A percentile compares a stretch with the other conserved stretches of the same genome.
phyloP scores from a whole-genome alignment of 1,140 invertebrate species.

The Drosophila ercepeae region DNA sequence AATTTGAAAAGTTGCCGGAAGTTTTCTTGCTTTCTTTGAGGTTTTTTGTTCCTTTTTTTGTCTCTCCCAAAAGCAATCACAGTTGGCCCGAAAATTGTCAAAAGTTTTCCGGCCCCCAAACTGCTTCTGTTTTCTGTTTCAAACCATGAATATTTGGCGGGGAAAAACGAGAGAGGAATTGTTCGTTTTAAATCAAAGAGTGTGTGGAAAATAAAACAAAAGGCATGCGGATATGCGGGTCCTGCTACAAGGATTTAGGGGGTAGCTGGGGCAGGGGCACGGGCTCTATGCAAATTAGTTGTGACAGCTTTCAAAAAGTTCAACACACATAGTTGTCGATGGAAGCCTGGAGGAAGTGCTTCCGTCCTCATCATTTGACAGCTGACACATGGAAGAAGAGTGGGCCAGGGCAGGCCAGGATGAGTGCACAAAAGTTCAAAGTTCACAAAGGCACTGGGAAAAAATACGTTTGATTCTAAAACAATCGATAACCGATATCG shows the following conservation, averaged over 20 bases:
- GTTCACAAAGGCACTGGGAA: conserved; percentile 54
- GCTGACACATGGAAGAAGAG: conserved; percentile 14
- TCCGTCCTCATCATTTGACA: conserved; percentile 23
- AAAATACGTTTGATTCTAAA: too few species aligned
- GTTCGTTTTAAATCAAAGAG: conserved; percentile 49
- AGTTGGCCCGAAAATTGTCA: conserved; percentile 41
- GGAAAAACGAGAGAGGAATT: conserved; percentile 2
- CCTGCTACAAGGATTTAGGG: too few species aligned
- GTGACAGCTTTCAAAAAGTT: conserved; percentile 80
- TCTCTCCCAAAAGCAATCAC: conserved; percentile 19
- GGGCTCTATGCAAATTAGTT: conserved; percentile 80
- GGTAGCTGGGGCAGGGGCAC: too few species aligned
- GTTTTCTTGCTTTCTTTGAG: background rate
- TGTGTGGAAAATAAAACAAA: conserved; percentile 39
- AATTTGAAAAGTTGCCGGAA: conserved; percentile 34
- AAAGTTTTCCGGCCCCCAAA: conserved; percentile 13
- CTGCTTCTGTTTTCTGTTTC: too few species aligned
- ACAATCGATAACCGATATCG: too few species aligned
- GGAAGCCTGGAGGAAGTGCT: conserved; percentile 13
- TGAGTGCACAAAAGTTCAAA: conserved; percentile 44
- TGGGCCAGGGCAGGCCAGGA: background rate
- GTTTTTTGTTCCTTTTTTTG: background rate
- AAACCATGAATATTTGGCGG: conserved; percentile 39
- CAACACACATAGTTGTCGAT: conserved; percentile 60
- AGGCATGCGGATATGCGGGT: conserved; percentile 30